Evolutionary conservation across 2,113 vertebrate species (phyloP), one percentile per base, ranked within the genome.

Genomic region (Lophotis ruficrista): DNA sequence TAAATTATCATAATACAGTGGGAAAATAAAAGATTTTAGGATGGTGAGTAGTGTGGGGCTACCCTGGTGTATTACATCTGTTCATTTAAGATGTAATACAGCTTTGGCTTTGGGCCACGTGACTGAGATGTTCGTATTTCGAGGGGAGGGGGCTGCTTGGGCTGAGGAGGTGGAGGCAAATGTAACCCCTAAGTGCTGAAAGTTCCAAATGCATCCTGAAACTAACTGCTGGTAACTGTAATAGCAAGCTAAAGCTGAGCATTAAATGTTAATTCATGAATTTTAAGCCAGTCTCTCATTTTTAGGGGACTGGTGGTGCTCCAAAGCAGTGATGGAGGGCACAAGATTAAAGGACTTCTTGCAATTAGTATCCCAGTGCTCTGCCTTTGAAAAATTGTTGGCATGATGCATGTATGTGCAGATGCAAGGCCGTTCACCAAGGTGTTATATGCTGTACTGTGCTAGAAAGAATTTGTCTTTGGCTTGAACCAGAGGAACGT

Each of bases 1-100:
- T 94, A 92, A 84, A 93, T 94, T 94, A 95, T 30, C 86, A 94
- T 94, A 97, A 96, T 82, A 69, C 6, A 76, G 72, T 64, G 41
- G 53, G 80, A 61, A 83, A 92, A 89, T 51, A 83, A 83, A 92
- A 35, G 47, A 35, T 81, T 94, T 94, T 61, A 50, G 62, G 56
- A 16, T 47, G 68, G 79, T 17, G 91, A 89, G 43, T 60, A 47
- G 60, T 6, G 35, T 5, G 4, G 64, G 51, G 5, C 64, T 82
- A 51, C 93, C 60, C 56, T 94, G 64, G 60, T 64, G 80, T 54
- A 48, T 68, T 62, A 16, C 45, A 37, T 30, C 86, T 82, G 43
- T 84, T 95, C 77, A 9, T 45, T 86, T 54, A 33, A 87, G 72
- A 9, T 75, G 72, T 38, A 35, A 51, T 41, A 5, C 4, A 38